Percentiles rank a stretch among this genome's conserved stretches.
These are phyloP conservation scores for Chalcosyrphus nemorum DNA, from an alignment of 2,888 invertebrate species.

Conservation along the genomic window DNA sequence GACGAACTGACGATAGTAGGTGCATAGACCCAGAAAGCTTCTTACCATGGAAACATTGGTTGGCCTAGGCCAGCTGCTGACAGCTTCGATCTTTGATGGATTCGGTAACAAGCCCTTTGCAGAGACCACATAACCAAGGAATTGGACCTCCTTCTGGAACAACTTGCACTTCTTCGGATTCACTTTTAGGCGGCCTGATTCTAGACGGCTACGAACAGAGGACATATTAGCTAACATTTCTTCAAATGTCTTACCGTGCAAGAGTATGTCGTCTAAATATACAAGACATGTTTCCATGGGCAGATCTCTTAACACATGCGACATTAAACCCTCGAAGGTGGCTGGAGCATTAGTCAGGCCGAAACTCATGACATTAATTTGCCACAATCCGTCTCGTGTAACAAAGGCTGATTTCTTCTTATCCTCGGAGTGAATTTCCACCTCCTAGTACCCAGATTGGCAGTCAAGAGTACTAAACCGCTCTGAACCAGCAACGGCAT, in stretches of 20 bases:
- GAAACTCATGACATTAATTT: conserved; percentile 74
- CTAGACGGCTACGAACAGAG: conserved; percentile 18
- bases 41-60: background rate
- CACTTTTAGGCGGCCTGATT: conserved; percentile 7
- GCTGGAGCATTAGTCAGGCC: conserved; percentile 57
- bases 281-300: conserved; percentile 65
- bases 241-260: conserved; percentile 58
- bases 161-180: conserved; percentile 13
- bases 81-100: conserved; percentile 19
- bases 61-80: conserved; percentile 15
- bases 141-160: conserved; percentile 3
- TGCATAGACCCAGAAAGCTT: conserved; percentile 3
- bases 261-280: conserved; percentile 69
- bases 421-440: conserved; percentile 50
- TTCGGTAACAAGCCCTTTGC: background rate
- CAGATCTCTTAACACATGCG: conserved; percentile 25
- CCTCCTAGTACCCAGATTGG: conserved; percentile 68
- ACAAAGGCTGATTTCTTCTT: conserved; percentile 62
- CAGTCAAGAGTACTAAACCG: conserved; percentile 72
- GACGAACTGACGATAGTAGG: conserved; percentile 35
- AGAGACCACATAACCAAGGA: background rate
- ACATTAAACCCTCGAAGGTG: conserved; percentile 69
- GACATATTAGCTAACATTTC: conserved; percentile 46
- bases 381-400: background rate
- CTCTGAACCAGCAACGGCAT: conserved; percentile 65